Evolutionary conservation across 2,797 vertebrate species (phyloP).

Genomic region (Chaunax sp.): DNA sequence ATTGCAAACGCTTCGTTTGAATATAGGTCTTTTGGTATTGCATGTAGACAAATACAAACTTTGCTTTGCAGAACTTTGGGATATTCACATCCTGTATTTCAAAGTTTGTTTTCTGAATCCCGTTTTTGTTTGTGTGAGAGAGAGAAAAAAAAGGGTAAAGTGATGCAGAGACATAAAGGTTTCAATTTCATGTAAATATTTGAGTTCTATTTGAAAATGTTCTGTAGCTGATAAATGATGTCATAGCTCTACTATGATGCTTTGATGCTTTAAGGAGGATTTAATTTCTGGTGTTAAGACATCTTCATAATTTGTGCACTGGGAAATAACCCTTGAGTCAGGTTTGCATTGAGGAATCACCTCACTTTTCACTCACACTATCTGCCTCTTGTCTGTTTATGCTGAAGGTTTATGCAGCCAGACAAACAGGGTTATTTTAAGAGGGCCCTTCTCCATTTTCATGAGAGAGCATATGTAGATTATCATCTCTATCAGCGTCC

Average conservation of each 20-base stretch:
- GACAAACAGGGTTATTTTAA: conserved; percentile 63
- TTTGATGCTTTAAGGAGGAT: conserved; percentile 9
- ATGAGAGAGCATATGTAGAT: conserved; percentile 65
- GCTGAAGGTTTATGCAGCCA: conserved; percentile 52
- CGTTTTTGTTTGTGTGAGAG: conserved; percentile 56
- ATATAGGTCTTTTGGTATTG: conserved; percentile 65
- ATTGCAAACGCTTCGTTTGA: conserved; percentile 57
- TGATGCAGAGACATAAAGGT: conserved; percentile 41
- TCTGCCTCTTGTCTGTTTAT: conserved; percentile 52
- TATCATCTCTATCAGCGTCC: conserved; percentile 70
- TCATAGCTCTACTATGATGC: not conserved
- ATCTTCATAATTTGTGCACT: conserved; percentile 1
- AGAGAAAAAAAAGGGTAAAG: conserved; percentile 19
- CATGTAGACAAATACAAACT: conserved; percentile 67
- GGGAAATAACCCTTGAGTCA: conserved; percentile 15
- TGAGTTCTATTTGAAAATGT: conserved; percentile 40
- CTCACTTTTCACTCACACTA: conserved; percentile 50
- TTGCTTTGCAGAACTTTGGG: conserved; percentile 44
- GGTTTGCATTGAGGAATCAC: conserved; percentile 17
- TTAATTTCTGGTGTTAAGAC: conserved; percentile 6
- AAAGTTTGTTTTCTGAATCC: conserved; percentile 62
- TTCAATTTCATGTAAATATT: conserved; percentile 64
- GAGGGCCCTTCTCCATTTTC: conserved; percentile 69
- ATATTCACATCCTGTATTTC: conserved; percentile 69
- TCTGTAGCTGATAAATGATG: conserved; percentile 32